Percentiles rank a stretch among this genome's conserved stretches.
Evolutionary conservation across 1,140 invertebrate genomes (phyloP).

Genomic region (Bicyclus anynana): DNA sequence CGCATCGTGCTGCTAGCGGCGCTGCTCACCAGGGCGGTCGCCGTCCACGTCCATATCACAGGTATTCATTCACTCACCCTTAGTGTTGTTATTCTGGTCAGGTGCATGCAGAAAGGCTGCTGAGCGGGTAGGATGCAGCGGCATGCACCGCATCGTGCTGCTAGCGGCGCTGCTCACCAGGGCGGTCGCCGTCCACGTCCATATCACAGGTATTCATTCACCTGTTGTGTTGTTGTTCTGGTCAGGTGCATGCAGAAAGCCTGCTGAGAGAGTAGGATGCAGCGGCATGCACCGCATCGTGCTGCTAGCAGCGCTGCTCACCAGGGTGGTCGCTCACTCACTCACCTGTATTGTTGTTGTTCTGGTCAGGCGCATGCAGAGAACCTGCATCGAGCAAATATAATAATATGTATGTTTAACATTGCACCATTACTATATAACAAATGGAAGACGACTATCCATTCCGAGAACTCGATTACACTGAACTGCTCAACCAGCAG

Average conservation of each 20-base stretch:
- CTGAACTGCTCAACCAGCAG: no score
- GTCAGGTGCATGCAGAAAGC: conserved; percentile 48
- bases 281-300: conserved; percentile 63
- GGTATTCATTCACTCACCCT: conserved; percentile 28
- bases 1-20: conserved; percentile 56
- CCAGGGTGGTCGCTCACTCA: conserved; percentile 38
- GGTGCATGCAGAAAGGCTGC: conserved; percentile 52
- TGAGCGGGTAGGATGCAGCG: conserved; percentile 70
- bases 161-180: conserved; percentile 57
- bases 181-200: conserved; percentile 45
- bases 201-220: conserved; percentile 38
- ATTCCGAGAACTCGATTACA: no score
- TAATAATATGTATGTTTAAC: no score
- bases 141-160: conserved; percentile 60
- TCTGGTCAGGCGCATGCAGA: conserved; percentile 51
- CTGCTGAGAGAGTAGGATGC: conserved; percentile 69
- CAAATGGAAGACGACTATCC: no score
- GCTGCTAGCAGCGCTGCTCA: conserved; percentile 60
- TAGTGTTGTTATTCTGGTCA: no score
- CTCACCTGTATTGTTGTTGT: no score
- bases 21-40: conserved; percentile 53
- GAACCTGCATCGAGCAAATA: no score
- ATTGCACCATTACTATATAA: no score
- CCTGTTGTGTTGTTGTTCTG: no score
- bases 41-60: conserved; percentile 42